Conservation (phyloP, 2,797 vertebrate genomes). For the Coccyzus lansbergi region DNA sequence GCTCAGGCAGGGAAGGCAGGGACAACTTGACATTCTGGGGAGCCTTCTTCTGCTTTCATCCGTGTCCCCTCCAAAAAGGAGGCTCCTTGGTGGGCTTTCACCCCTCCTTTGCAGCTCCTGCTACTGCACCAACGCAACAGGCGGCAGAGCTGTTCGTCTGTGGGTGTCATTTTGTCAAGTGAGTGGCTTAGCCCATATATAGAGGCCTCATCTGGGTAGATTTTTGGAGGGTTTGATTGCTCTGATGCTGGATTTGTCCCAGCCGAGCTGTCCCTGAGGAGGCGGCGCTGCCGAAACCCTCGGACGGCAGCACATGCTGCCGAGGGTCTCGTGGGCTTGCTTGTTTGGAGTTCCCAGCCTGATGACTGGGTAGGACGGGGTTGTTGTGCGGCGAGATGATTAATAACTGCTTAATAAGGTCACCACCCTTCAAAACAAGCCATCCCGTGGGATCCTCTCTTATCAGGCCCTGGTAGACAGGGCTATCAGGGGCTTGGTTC, state of each 20-base stretch:
- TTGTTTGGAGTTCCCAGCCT: background rate
- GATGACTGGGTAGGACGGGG: background rate
- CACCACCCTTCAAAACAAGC: constrained; percentile 25
- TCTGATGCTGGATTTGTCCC: constrained; percentile 24
- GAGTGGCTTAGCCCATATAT: constrained; percentile 50
- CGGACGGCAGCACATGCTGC: background rate
- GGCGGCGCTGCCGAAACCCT: background rate
- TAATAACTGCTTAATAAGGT: constrained; percentile 20
- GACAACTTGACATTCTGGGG: background rate
- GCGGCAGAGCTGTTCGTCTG: constrained; percentile 60
- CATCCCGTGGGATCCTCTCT: background rate
- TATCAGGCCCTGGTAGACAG: constrained; percentile 44
- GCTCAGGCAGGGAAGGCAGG: background rate
- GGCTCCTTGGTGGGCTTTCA: background rate
- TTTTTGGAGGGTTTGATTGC: constrained; percentile 50
- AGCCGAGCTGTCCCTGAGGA: constrained; percentile 37
- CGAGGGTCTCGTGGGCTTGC: background rate
- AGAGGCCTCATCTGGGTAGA: constrained; percentile 33
- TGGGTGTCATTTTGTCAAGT: constrained; percentile 39
- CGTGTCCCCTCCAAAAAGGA: background rate
- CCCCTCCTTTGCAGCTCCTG: constrained; percentile 20
- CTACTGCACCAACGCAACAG: constrained; percentile 9
- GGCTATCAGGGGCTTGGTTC: constrained; percentile 31
- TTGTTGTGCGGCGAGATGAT: background rate
- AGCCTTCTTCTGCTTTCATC: background rate